Evolutionary conservation across 1,140 invertebrate genomes (phyloP).

Genomic region (Matsumurasca onukii): DNA sequence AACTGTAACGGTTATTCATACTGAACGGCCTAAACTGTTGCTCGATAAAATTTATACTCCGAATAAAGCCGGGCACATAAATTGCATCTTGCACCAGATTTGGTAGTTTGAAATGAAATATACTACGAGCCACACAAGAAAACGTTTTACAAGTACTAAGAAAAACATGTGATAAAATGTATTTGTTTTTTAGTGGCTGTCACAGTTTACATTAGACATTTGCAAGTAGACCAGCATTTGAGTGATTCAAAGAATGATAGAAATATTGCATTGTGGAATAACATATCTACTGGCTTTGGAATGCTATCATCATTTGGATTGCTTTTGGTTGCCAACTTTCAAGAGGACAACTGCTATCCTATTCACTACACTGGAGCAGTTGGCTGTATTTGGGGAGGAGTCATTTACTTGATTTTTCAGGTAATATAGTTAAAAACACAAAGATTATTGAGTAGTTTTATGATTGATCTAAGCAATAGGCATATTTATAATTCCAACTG

Average conservation of each 20-base stretch:
- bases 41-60: no score
- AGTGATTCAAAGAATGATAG: neutral
- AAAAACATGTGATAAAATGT: no score
- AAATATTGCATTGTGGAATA: neutral
- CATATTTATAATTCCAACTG: no score
- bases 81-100: no score
- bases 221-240: constrained; percentile 2
- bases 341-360: constrained; percentile 15
- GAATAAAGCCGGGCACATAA: no score
- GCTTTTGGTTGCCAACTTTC: constrained; percentile 18
- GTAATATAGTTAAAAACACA: neutral
- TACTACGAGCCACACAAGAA: no score
- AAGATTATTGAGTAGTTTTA: no score
- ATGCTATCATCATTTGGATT: neutral
- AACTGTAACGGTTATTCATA: no score
- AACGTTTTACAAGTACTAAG: no score
- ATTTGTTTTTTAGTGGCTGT: neutral
- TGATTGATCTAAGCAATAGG: no score
- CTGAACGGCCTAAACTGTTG: no score
- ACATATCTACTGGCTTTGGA: constrained; percentile 4
- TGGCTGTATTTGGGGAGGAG: constrained; percentile 7
- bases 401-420: constrained; percentile 19
- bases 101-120: no score
- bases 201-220: constrained; percentile 13
- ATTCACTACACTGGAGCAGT: constrained; percentile 15